phyloP scores from a whole-genome alignment of 2,888 invertebrate species.

The Lingula anatina region DNA sequence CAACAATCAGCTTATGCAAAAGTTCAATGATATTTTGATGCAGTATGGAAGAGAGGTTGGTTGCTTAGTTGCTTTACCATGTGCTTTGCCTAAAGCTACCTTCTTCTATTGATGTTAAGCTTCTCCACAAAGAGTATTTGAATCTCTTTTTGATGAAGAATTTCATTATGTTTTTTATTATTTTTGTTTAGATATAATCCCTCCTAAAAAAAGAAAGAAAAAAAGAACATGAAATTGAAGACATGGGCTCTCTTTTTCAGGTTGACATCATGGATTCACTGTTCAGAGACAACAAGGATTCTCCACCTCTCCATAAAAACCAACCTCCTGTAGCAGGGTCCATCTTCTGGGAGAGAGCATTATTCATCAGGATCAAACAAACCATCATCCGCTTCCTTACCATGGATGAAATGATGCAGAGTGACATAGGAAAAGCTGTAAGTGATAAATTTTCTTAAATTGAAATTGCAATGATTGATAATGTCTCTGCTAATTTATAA shows the following conservation, averaged over 20 bases:
- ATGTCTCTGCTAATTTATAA: too few relatives aligned
- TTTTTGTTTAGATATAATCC: too few relatives aligned
- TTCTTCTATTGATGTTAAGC: too few relatives aligned
- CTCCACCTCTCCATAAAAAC: conserved; percentile 68
- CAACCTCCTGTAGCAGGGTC: conserved; percentile 78
- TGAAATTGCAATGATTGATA: too few relatives aligned
- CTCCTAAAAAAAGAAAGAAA: too few relatives aligned
- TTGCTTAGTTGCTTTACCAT: too few relatives aligned
- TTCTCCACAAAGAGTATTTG: background rate
- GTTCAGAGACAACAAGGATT: conserved; percentile 44
- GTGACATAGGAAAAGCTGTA: conserved; percentile 64
- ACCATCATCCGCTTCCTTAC: conserved; percentile 75
- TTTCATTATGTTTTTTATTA: too few relatives aligned
- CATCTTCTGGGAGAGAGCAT: conserved; percentile 77
- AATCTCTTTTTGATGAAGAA: too few relatives aligned
- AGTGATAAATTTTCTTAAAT: conserved; percentile 10
- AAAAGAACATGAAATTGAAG: too few relatives aligned
- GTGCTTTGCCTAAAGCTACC: too few relatives aligned
- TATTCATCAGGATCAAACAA: conserved; percentile 74
- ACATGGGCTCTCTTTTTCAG: too few relatives aligned
- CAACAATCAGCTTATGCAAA: conserved; percentile 67
- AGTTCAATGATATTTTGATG: conserved; percentile 78
- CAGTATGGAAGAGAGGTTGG: conserved; percentile 80
- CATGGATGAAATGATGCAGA: conserved; percentile 69
- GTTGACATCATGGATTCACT: conserved; percentile 58